Conservation (phyloP, 2,113 vertebrate genomes). For the Tauraco erythrolophus region DNA sequence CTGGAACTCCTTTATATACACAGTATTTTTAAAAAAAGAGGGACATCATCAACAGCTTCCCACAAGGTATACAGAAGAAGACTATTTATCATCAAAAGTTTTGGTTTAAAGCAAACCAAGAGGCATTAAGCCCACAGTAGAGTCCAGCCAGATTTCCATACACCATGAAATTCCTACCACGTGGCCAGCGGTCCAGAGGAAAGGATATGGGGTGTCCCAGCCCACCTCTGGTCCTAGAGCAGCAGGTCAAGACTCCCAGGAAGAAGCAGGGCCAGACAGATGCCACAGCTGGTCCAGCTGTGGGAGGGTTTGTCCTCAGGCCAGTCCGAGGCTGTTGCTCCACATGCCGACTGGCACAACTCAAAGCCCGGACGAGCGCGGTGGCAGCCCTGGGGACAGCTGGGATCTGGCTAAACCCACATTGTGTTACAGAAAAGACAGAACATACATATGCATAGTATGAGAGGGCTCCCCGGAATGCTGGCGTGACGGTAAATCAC, state of each 20-base stretch:
- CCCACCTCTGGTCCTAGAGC: neutral
- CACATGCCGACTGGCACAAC: accelerated
- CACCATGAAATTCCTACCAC: accelerated
- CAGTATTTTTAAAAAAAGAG: neutral
- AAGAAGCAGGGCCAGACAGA: neutral
- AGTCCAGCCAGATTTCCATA: neutral
- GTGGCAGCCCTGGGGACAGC: neutral
- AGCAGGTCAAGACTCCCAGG: neutral
- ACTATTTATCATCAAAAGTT: neutral
- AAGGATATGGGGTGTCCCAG: neutral
- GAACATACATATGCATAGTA: neutral
- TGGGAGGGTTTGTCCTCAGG: neutral
- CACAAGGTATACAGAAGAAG: neutral
- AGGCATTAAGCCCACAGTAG: neutral
- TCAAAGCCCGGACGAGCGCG: neutral
- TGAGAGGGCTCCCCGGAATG: accelerated
- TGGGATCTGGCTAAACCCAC: neutral
- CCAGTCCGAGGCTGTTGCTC: accelerated
- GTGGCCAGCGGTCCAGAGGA: accelerated
- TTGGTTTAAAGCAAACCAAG: neutral
- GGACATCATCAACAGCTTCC: neutral
- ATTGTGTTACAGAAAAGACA: accelerated
- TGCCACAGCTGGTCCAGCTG: neutral
- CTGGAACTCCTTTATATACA: no score
- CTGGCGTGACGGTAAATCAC: accelerated